Evolutionary conservation across 2,797 vertebrate species (phyloP).

Genomic region (Falco berigora): DNA sequence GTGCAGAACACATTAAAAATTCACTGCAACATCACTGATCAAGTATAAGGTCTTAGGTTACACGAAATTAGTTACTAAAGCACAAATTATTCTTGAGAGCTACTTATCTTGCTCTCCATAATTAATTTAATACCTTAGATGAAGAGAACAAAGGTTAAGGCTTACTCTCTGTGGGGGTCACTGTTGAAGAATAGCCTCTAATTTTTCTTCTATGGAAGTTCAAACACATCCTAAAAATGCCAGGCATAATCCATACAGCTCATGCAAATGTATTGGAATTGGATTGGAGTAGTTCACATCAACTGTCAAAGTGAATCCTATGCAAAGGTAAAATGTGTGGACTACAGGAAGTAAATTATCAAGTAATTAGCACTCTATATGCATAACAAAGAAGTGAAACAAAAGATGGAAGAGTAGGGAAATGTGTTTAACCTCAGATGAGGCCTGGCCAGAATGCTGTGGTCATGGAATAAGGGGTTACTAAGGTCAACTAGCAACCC

Average conservation of each 20-base stretch:
- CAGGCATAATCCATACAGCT: neutral
- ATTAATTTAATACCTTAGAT: constrained; percentile 56
- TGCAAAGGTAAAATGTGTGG: neutral
- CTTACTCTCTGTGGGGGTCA: constrained; percentile 18
- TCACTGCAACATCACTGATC: constrained; percentile 36
- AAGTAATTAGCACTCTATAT: neutral
- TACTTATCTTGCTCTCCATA: constrained; percentile 49
- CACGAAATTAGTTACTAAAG: constrained; percentile 21
- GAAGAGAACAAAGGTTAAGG: constrained; percentile 38
- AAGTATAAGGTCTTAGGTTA: constrained; percentile 51
- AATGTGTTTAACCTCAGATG: neutral
- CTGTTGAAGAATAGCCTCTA: constrained; percentile 2
- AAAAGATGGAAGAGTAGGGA: neutral
- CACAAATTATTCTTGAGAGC: constrained; percentile 40
- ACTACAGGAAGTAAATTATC: neutral
- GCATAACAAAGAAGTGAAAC: neutral
- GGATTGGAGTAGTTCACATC: neutral
- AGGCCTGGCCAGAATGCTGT: neutral
- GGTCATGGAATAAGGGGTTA: neutral
- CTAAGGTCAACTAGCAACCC: neutral
- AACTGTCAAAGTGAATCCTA: neutral
- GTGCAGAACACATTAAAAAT: constrained; percentile 27
- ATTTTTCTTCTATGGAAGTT: neutral
- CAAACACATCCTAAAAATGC: neutral
- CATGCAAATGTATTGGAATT: neutral